These are phyloP conservation scores for Leptosomus discolor DNA, from an alignment of 2,113 vertebrate species.

Conservation along the genomic window DNA sequence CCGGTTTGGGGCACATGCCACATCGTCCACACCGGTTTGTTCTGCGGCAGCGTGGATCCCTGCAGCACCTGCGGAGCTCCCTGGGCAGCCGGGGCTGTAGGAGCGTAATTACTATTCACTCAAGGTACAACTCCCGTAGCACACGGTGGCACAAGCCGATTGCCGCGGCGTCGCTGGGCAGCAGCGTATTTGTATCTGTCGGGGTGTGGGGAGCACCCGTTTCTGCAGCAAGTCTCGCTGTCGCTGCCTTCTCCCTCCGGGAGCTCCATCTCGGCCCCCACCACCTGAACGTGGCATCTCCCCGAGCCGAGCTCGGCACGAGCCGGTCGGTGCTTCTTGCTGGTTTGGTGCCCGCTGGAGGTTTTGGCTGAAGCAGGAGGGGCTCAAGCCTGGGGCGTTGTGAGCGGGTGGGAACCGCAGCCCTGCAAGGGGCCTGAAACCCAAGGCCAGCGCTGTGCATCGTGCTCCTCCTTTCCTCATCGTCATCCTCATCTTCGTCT, in stretches of 20 bases:
- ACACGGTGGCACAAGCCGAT: not conserved
- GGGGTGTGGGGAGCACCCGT: not conserved
- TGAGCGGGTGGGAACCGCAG: fast-evolving
- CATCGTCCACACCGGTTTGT: not conserved
- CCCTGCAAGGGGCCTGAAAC: not conserved
- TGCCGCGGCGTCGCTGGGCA: not conserved
- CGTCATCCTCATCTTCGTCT: not conserved
- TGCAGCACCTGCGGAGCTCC: not conserved
- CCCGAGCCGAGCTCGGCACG: fast-evolving
- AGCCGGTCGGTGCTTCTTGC: not conserved
- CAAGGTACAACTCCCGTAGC: not conserved
- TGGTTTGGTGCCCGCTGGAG: not conserved
- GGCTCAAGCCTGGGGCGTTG: not conserved
- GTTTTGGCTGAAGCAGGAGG: not conserved
- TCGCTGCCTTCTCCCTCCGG: fast-evolving
- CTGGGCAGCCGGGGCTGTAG: not conserved
- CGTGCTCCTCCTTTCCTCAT: not conserved
- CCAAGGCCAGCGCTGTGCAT: not conserved
- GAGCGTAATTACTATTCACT: not conserved
- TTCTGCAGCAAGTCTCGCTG: not conserved
- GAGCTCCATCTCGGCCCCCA: not conserved
- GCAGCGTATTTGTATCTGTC: not conserved
- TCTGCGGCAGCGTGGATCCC: not conserved
- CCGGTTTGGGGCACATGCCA: not conserved
- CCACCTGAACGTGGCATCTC: fast-evolving